A percentile compares a stretch with the other conserved stretches of the same genome.
phyloP scores from a whole-genome alignment of 1,140 invertebrate species.

The Neotoxoptera formosana region DNA sequence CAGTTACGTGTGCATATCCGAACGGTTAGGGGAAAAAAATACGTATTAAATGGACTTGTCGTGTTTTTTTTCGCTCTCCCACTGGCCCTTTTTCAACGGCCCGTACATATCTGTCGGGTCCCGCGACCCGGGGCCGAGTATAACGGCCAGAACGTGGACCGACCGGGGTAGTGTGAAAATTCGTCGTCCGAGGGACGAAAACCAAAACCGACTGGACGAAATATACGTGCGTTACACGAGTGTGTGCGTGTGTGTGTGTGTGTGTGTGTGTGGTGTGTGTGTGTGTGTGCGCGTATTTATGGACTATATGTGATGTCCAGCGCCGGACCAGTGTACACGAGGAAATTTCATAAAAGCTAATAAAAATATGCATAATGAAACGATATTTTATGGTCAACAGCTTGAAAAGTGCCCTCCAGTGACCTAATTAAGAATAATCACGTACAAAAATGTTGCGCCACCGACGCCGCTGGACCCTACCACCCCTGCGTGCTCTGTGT shows the following conservation, averaged over 20 bases:
- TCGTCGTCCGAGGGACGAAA: neutral
- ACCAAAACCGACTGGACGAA: constrained; percentile 10
- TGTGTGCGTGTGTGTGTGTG: neutral
- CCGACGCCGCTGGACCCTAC: neutral
- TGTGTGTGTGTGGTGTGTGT: neutral
- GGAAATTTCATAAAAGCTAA: constrained; percentile 20
- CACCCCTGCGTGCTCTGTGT: neutral
- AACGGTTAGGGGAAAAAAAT: neutral
- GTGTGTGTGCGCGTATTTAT: neutral
- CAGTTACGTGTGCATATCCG: constrained; percentile 13
- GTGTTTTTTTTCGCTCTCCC: constrained; percentile 1
- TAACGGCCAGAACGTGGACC: neutral
- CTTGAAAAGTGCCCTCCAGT: constrained; percentile 38
- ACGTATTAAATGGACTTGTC: constrained; percentile 48
- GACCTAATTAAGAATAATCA: constrained; percentile 57
- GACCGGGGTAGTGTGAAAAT: neutral
- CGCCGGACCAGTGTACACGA: neutral
- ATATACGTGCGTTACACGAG: neutral
- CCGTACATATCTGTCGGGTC: neutral
- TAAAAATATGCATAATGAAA: constrained; percentile 55
- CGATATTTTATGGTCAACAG: constrained; percentile 55
- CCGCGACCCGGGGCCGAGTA: neutral
- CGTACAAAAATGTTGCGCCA: constrained; percentile 40
- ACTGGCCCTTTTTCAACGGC: neutral
- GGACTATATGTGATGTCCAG: neutral